Percentiles rank a stretch among this genome's conserved stretches.
Conservation (phyloP, 2,797 vertebrate species). For the Poecilia gillii region DNA sequence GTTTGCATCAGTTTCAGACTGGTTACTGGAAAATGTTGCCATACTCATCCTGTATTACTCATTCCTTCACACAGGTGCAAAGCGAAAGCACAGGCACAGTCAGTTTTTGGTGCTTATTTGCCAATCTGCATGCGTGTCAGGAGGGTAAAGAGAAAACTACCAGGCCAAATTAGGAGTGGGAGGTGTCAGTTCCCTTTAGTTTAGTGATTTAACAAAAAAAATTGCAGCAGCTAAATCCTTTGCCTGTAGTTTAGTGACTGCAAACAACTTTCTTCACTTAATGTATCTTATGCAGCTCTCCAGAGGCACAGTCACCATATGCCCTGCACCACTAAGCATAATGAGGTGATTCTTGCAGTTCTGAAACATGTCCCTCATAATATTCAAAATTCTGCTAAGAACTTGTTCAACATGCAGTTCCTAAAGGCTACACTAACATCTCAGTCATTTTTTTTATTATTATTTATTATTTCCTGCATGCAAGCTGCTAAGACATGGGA, state of each 20-base stretch:
- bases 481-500: neutral
- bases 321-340: constrained; percentile 1
- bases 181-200: neutral
- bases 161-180: neutral
- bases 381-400: neutral
- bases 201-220: neutral
- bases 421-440: neutral
- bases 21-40: neutral
- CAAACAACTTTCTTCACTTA: neutral
- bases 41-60: neutral
- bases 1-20: constrained; percentile 13
- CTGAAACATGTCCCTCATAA: neutral
- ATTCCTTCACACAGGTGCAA: neutral
- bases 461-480: neutral
- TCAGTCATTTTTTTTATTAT: neutral
- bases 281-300: neutral
- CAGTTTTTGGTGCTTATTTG: neutral
- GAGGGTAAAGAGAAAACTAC: neutral
- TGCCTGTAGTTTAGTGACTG: neutral
- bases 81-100: neutral
- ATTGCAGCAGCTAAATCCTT: neutral
- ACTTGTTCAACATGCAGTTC: neutral
- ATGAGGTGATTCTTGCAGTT: neutral
- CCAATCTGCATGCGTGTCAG: neutral
- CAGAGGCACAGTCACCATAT: neutral